Percentiles rank a stretch among this genome's conserved stretches.
Conservation (phyloP, 2,888 invertebrate genomes). For the Trissoscelio sp. region DNA sequence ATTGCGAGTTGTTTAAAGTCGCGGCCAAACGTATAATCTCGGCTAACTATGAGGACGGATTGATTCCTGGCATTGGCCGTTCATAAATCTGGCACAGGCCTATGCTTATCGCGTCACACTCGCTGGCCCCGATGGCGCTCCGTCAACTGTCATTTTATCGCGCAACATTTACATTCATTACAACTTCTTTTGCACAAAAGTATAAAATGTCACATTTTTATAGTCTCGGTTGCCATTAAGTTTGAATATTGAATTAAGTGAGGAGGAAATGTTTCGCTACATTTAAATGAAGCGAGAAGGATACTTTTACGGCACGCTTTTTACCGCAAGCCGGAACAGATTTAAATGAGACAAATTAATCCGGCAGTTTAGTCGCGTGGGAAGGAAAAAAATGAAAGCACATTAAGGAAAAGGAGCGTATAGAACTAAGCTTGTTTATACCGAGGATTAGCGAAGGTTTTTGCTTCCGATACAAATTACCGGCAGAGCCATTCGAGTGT, state of each 20-base stretch:
- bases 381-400: constrained; percentile 25
- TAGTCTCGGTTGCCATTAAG: neutral
- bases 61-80: constrained; percentile 80
- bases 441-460: constrained; percentile 46
- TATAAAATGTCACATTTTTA: neutral
- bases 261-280: neutral
- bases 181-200: constrained; percentile 13
- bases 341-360: constrained; percentile 51
- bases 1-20: constrained; percentile 64
- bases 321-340: neutral
- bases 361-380: constrained; percentile 22
- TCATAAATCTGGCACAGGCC: constrained; percentile 76
- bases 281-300: neutral
- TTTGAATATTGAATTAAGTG: neutral
- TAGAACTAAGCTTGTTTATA: constrained; percentile 51
- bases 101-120: constrained; percentile 73
- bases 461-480: constrained; percentile 37
- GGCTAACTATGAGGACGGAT: constrained; percentile 77
- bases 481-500: constrained; percentile 9
- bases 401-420: constrained; percentile 49
- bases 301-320: constrained; percentile 3
- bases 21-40: constrained; percentile 78
- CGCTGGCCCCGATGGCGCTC: constrained; percentile 39
- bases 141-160: constrained; percentile 53
- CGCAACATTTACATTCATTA: constrained; percentile 24